Evolutionary conservation across 2,113 vertebrate species (phyloP).

Genomic region (Ploceus nigricollis): DNA sequence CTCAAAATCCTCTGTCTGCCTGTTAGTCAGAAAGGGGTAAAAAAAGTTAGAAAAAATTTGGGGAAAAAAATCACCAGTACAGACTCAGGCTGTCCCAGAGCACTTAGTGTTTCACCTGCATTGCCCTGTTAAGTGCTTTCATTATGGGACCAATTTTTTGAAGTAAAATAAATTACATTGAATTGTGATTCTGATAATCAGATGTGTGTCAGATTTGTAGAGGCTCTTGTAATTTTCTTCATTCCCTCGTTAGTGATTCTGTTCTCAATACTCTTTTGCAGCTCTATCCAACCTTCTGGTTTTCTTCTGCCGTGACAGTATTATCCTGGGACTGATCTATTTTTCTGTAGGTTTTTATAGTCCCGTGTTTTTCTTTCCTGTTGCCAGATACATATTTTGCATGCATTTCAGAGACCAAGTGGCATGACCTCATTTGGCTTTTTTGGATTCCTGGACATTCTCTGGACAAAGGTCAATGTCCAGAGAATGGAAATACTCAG

Average conservation of each 20-base stretch:
- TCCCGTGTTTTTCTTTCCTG: not conserved
- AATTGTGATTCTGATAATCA: not conserved
- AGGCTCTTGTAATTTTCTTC: not conserved
- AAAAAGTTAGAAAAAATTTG: not conserved
- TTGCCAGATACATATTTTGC: not conserved
- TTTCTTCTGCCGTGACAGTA: not conserved
- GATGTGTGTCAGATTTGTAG: not conserved
- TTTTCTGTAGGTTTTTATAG: not conserved
- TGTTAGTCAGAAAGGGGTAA: not conserved
- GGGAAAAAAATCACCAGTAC: accelerated
- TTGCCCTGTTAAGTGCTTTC: not conserved
- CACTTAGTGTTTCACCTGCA: not conserved
- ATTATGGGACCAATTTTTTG: not conserved
- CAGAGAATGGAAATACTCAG: conserved; percentile 1
- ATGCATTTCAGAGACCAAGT: not conserved
- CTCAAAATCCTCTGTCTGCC: not conserved
- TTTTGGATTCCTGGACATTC: not conserved
- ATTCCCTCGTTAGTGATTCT: not conserved
- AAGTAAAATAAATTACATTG: not conserved
- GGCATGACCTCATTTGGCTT: not conserved
- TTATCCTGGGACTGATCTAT: not conserved
- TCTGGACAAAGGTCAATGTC: not conserved
- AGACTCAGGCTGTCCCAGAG: not conserved
- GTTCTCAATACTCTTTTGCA: not conserved
- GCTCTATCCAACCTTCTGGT: not conserved